Base-by-base conservation (phyloP, 2,797 vertebrate species). In the Gastrophryne carolinensis region DNA sequence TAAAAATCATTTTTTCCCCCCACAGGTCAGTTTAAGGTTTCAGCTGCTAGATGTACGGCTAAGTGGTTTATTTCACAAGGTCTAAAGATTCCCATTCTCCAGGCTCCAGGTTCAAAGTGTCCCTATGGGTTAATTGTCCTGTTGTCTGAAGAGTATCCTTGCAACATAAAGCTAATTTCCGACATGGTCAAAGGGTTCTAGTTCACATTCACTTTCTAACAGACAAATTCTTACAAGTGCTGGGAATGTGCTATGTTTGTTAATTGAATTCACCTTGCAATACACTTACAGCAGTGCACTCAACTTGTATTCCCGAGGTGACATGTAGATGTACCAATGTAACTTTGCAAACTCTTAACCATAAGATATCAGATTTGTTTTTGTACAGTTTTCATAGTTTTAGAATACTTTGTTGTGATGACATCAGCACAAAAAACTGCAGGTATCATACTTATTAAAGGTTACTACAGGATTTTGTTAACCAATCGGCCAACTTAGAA, bases 11-110 rank as follows among this genome's bases (percentile, higher is more conserved):
- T 60, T 72, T 61, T 72, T 61, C 29, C 2, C 29, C 2, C 21
- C 29, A 17, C n/a, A 34, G 54, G 54, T 49, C 41, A 37, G 19
- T 62, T 72, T 52, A 35, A 52, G 35, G 54, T 56, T 68, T 54
- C 50, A 54, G 65, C 32, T 19, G 24, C 30, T 39, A 56, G 65
- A 49, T 27, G 54, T 3, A 68, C 37, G 19, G 69, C 69, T 72
- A 62, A 72, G 50, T 72, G 44, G 54, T 58, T 72, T 72, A 72
- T 62, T 52, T 72, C 62, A 35, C 57, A 72, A 60, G 41, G 54
- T 61, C 69, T 52, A 5, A 12, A 27, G 27, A 72, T 52, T 62
- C 23, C 10, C 21, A 62, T 49, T 72, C 65, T 39, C 57, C 29
- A 62, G 47, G 24, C 54, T 52, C 23, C 4, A 19, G 62, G 69